These are phyloP conservation scores for Sandelia bainsii DNA, from an alignment of 2,797 vertebrate genomes.

Conservation along the genomic window DNA sequence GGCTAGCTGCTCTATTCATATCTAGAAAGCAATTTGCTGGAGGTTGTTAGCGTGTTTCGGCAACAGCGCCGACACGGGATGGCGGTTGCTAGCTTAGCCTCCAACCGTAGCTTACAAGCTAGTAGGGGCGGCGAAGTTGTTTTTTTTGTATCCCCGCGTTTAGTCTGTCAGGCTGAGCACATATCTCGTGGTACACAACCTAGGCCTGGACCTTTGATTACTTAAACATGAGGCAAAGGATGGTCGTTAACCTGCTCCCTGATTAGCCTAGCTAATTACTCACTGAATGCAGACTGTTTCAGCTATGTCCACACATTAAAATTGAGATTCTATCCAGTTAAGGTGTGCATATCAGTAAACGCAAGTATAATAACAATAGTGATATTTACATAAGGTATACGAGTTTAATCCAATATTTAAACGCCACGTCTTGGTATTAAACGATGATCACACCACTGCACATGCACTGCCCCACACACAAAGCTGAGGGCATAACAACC, in stretches of 20 bases:
- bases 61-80: slow-evolving; percentile 18
- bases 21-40: not conserved
- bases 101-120: slow-evolving; percentile 1
- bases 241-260: not conserved
- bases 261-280: not conserved
- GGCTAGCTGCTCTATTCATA: not conserved
- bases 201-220: not conserved
- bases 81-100: slow-evolving; percentile 56
- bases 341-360: not conserved
- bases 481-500: not conserved
- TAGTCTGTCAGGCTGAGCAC: slow-evolving; percentile 45
- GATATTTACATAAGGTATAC: not conserved
- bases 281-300: not conserved
- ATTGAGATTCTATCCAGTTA: not conserved
- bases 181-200: not conserved
- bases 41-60: slow-evolving; percentile 37
- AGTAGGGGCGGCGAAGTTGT: rapidly evolving
- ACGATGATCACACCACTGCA: not conserved
- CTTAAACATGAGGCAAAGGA: not conserved
- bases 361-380: not conserved
- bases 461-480: slow-evolving; percentile 19
- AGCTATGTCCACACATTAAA: not conserved
- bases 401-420: not conserved
- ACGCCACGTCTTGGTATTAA: not conserved
- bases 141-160: rapidly evolving